Evolutionary conservation across 2,797 vertebrate species (phyloP), one percentile per base, ranked within the genome.

Genomic region (Oceanodroma leucorhoa): DNA sequence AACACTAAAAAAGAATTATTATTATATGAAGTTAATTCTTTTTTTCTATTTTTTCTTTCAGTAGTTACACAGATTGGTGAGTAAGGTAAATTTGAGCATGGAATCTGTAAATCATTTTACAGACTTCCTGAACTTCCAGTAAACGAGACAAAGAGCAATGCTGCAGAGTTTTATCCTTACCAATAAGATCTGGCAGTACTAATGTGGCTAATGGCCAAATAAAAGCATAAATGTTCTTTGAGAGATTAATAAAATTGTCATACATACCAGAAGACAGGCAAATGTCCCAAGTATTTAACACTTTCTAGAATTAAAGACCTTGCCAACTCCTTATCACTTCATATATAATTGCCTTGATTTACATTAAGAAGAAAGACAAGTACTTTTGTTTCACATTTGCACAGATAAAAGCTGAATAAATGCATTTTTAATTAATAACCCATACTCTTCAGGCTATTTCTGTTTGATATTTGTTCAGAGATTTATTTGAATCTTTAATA

Each of bases 241-340:
- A 81, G 34, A 95, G 70, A 93, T 96, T 84, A 96, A 80, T 96
- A 78, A 85, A 81, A 84, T 89, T 86, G 41, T 83, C 78, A 71
- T 64, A 65, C 30, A 76, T 55, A 58, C 32, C 22, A 93, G 70
- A 77, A 94, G 65, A 55, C 20, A 41, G 54, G 41, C 80, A 21
- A 75, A 91, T 83, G 20, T 82, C 43, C 32, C 30, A 84, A 72
- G 51, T 88, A 86, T 78, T 92, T 93, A 77, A 32, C 21, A 65
- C 3, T 2, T 72, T 83, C 65, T 86, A 87, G 57, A 95, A 83
- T 95, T 89, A 69, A 94, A 87, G 71, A 77, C 41, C 32, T 90
- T 83, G 34, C 14, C 69, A 46, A 3, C 20, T 88, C 38, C 64
- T 89, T 90, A 88, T 93, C 69, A 34, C 30, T 67, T 70, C 15